Percentiles rank a stretch among this genome's conserved stretches.
phyloP scores from a whole-genome alignment of 2,888 invertebrate species.

The Troglohyphantes excavatus region DNA sequence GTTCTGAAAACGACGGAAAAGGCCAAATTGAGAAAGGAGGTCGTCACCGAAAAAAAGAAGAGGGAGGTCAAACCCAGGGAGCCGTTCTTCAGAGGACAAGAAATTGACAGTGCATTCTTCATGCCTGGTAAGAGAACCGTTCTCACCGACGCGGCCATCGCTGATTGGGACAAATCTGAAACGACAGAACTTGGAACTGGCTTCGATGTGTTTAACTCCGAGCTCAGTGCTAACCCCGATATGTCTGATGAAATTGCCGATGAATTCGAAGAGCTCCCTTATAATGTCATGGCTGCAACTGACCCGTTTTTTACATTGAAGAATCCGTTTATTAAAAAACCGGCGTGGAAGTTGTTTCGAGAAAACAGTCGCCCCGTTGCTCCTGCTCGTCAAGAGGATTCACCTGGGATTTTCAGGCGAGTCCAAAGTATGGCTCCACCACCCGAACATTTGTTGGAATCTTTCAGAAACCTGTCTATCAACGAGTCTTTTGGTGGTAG shows the following conservation, averaged over 20 bases:
- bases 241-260: not conserved
- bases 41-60: not conserved
- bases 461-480: conserved; percentile 36
- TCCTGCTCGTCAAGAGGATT: not conserved
- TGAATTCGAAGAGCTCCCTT: not conserved
- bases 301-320: not conserved
- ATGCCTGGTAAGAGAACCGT: not conserved
- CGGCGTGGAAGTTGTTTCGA: not conserved
- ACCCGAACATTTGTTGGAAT: conserved; percentile 11
- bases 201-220: not conserved
- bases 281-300: not conserved
- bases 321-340: not conserved
- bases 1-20: conserved; percentile 28
- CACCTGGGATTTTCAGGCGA: not conserved
- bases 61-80: conserved; percentile 28
- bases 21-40: not conserved
- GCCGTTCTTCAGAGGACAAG: conserved; percentile 28
- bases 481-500: not conserved
- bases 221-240: not conserved
- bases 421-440: not conserved
- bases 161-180: conserved; percentile 4
- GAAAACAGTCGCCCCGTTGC: not conserved
- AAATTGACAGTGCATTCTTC: conserved; percentile 13
- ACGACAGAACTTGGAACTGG: conserved; percentile 13
- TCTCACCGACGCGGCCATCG: not conserved